Conservation (phyloP, 2,888 invertebrate genomes). For the Zootermopsis nevadensis region DNA sequence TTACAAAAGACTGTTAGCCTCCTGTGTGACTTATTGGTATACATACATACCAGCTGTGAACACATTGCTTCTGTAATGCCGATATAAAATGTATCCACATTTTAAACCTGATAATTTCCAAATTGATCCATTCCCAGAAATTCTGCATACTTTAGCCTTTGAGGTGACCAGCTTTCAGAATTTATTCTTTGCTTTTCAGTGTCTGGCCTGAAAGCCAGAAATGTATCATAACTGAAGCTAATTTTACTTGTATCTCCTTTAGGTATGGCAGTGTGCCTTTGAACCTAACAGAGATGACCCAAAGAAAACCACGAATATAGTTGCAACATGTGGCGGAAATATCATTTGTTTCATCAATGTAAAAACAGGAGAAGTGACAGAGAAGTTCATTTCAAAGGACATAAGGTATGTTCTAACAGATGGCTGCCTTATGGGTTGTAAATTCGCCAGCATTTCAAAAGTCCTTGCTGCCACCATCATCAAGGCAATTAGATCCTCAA, state of each 20-base stretch:
- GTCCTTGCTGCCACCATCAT: too few species aligned
- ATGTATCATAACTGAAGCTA: background rate
- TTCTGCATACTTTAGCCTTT: background rate
- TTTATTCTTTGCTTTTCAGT: background rate
- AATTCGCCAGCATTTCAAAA: too few species aligned
- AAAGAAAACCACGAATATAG: conserved; percentile 59
- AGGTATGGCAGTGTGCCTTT: conserved; percentile 65
- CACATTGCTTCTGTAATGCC: too few species aligned
- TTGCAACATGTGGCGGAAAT: conserved; percentile 66
- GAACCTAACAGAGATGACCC: conserved; percentile 60
- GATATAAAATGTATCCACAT: background rate
- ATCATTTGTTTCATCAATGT: conserved; percentile 65
- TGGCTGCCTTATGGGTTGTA: too few species aligned
- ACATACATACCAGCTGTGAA: too few species aligned
- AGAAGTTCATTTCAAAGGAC: conserved; percentile 59
- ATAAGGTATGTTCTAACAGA: background rate
- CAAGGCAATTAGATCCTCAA: too few species aligned
- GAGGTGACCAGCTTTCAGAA: background rate
- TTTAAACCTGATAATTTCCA: background rate
- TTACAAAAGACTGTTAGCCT: too few species aligned
- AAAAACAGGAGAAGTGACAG: conserved; percentile 60
- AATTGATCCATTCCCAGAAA: background rate
- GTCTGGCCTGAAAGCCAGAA: background rate
- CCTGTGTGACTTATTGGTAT: too few species aligned
- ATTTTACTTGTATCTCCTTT: background rate